phyloP scores from a whole-genome alignment of 2,888 invertebrate species.

The Acrobasis repandana region DNA sequence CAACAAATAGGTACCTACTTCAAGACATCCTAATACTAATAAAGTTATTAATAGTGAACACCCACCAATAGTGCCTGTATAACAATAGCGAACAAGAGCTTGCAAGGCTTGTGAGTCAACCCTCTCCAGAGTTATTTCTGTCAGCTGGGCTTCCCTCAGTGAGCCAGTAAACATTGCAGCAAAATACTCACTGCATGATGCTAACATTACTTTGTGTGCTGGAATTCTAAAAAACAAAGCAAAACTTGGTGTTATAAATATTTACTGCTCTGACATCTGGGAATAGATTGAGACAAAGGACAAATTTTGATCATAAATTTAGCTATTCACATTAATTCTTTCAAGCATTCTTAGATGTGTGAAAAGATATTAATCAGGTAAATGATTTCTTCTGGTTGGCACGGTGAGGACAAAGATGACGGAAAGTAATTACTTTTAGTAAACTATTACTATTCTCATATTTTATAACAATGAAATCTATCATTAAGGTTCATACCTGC shows the following conservation, averaged over 20 bases:
- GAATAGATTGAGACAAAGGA: neutral
- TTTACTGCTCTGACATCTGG: neutral
- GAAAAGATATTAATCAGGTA: too few relatives aligned
- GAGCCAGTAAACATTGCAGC: slow-evolving; percentile 97
- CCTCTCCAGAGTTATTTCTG: slow-evolving; percentile 92
- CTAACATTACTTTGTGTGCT: slow-evolving; percentile 93
- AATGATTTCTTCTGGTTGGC: too few relatives aligned
- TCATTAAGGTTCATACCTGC: slow-evolving; percentile 64
- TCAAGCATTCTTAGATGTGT: too few relatives aligned
- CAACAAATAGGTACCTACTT: too few relatives aligned
- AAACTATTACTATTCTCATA: too few relatives aligned
- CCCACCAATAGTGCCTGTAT: slow-evolving; percentile 88
- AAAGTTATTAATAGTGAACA: neutral
- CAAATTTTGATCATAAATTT: too few relatives aligned
- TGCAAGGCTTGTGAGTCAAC: slow-evolving; percentile 94
- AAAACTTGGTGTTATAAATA: neutral
- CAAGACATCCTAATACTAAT: neutral
- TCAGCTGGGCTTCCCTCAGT: slow-evolving; percentile 90
- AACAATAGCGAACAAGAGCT: slow-evolving; percentile 94
- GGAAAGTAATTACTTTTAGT: too few relatives aligned
- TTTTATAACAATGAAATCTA: too few relatives aligned
- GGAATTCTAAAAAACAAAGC: slow-evolving; percentile 80
- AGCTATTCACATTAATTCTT: too few relatives aligned
- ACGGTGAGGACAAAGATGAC: too few relatives aligned
- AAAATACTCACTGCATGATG: slow-evolving; percentile 97